Conservation (phyloP, 2,888 invertebrate genomes). For the Archaeoteleia sp. region DNA sequence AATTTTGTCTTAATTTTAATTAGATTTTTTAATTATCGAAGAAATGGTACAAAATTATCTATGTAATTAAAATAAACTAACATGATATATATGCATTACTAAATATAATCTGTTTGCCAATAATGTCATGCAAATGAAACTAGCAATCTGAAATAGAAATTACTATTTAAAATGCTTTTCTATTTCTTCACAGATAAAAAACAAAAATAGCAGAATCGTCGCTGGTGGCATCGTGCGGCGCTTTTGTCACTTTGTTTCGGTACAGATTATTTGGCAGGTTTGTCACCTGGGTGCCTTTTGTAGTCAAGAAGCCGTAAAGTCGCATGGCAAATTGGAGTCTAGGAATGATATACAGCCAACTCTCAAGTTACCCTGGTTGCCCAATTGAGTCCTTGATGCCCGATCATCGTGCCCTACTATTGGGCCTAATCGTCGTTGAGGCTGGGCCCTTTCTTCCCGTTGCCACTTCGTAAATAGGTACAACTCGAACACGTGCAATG, state of each 20-base stretch:
- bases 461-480: conserved; percentile 42
- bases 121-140: too few species aligned
- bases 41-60: too few species aligned
- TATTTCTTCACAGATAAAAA: too few species aligned
- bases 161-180: too few species aligned
- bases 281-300: conserved; percentile 36
- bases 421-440: conserved; percentile 4
- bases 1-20: too few species aligned
- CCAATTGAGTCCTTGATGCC: conserved; percentile 37
- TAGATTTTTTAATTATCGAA: too few species aligned
- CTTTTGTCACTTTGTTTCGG: not conserved
- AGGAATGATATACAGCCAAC: conserved; percentile 56
- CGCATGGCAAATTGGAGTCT: conserved; percentile 61
- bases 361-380: conserved; percentile 54
- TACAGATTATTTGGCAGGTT: conserved; percentile 27
- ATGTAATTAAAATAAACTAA: too few species aligned
- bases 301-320: conserved; percentile 55
- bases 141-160: too few species aligned
- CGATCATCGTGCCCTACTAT: conserved; percentile 15
- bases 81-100: too few species aligned
- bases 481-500: conserved; percentile 40
- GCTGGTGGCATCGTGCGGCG: not conserved
- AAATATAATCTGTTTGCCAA: too few species aligned
- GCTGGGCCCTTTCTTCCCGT: not conserved
- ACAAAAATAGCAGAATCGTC: not conserved